Evolutionary conservation across 2,113 vertebrate genomes (phyloP).

Genomic region (Maccullochella peelii): DNA sequence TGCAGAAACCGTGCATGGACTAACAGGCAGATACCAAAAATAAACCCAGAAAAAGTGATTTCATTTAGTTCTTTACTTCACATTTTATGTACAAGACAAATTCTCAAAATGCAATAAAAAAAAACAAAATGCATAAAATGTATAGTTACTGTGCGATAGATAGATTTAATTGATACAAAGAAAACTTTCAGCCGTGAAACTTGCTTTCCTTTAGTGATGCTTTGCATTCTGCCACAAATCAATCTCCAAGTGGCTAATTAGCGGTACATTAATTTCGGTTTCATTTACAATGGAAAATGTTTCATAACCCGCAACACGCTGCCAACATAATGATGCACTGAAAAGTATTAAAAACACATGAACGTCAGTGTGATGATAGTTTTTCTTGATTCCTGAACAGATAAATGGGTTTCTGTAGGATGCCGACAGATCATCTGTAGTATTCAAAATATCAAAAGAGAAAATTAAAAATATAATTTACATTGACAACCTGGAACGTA

Average conservation of each 20-base stretch:
- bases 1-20: background rate
- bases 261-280: constrained; percentile 1
- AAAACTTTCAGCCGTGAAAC: background rate
- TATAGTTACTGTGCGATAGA: constrained; percentile 49
- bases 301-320: background rate
- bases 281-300: constrained; percentile 32
- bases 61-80: constrained; percentile 71
- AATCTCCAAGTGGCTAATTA: constrained; percentile 2
- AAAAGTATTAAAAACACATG: constrained; percentile 20
- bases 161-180: constrained; percentile 59
- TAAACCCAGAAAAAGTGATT: background rate
- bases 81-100: constrained; percentile 81
- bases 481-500: background rate
- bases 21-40: background rate
- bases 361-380: background rate
- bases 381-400: constrained; percentile 5
- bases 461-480: constrained; percentile 57
- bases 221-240: constrained; percentile 29
- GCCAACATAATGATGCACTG: constrained; percentile 6
- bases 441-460: constrained; percentile 40
- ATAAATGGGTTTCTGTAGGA: background rate
- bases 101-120: constrained; percentile 77
- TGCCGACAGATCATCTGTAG: background rate
- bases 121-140: constrained; percentile 72
- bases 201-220: background rate